Conservation (phyloP, 2,113 vertebrate species). For the Mobula birostris region DNA sequence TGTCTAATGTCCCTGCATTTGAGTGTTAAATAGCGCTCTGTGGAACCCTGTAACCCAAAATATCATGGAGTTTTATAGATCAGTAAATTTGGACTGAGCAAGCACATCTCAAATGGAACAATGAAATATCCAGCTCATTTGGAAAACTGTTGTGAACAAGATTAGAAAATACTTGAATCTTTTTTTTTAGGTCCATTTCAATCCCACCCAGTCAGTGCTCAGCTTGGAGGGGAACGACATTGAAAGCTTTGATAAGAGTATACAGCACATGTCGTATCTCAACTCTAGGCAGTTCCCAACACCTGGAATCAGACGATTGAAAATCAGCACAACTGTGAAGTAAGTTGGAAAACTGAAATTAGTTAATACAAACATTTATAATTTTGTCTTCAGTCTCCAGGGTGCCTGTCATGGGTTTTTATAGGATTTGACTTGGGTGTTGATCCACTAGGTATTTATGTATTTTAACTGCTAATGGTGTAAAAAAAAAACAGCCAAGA, state of each 20-base stretch:
- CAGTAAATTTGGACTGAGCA: not conserved
- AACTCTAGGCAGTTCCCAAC: slow-evolving; percentile 96
- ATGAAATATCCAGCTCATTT: not conserved
- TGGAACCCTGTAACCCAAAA: no score
- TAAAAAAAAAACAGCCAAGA: not conserved
- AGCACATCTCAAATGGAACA: not conserved
- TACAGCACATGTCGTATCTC: slow-evolving; percentile 87
- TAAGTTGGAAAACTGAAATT: slow-evolving; percentile 49
- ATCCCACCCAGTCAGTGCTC: slow-evolving; percentile 73
- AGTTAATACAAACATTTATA: not conserved
- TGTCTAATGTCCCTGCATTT: not conserved
- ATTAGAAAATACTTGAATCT: not conserved
- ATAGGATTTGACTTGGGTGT: not conserved
- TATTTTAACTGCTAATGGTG: not conserved
- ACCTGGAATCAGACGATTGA: slow-evolving; percentile 82
- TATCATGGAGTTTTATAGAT: no score
- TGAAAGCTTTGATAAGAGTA: slow-evolving; percentile 76
- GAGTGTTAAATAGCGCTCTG: not conserved
- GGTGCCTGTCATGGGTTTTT: no score
- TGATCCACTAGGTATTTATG: not conserved
- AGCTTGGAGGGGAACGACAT: slow-evolving; percentile 80
- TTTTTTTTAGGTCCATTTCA: slow-evolving; percentile 71
- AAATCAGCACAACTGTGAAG: slow-evolving; percentile 72
- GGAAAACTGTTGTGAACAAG: not conserved
- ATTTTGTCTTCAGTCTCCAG: not conserved